Conservation (phyloP, 92 coral and sea anemone species). For the Virgularia gustaviana region DNA sequence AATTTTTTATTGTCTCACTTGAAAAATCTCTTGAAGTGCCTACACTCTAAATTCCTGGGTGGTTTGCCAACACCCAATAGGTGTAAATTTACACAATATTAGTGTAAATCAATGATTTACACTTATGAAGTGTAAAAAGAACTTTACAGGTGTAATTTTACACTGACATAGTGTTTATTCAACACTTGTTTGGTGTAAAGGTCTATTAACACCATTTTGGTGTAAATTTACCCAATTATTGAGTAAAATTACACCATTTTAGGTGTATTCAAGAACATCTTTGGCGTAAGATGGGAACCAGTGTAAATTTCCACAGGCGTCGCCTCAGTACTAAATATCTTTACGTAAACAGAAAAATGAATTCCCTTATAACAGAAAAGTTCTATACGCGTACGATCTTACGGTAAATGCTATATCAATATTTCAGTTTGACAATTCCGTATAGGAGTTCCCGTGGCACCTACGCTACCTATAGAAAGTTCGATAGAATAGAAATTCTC, state of each 20-base stretch:
- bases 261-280: constrained; percentile 1
- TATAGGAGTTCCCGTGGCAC: too few relatives aligned
- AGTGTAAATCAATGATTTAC: constrained; percentile 19
- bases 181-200: constrained; percentile 20
- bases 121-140: neutral
- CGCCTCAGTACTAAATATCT: too few relatives aligned
- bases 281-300: neutral
- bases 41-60: constrained; percentile 20
- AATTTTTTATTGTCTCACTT: too few relatives aligned
- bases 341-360: too few relatives aligned
- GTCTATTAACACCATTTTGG: neutral
- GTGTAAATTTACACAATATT: constrained; percentile 28
- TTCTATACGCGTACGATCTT: too few relatives aligned
- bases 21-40: too few relatives aligned
- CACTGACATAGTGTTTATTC: constrained; percentile 12
- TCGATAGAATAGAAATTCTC: too few relatives aligned
- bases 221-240: neutral
- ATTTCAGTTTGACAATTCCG: too few relatives aligned
- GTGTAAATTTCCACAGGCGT: neutral
- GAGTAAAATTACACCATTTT: neutral
- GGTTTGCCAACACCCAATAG: constrained; percentile 6
- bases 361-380: too few relatives aligned
- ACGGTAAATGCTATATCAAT: too few relatives aligned
- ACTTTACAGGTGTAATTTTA: constrained; percentile 13
- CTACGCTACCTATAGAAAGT: too few relatives aligned